A percentile compares a stretch with the other conserved stretches of the same genome.
phyloP scores from a whole-genome alignment of 2,888 invertebrate species.

The Nymphalis urticae region DNA sequence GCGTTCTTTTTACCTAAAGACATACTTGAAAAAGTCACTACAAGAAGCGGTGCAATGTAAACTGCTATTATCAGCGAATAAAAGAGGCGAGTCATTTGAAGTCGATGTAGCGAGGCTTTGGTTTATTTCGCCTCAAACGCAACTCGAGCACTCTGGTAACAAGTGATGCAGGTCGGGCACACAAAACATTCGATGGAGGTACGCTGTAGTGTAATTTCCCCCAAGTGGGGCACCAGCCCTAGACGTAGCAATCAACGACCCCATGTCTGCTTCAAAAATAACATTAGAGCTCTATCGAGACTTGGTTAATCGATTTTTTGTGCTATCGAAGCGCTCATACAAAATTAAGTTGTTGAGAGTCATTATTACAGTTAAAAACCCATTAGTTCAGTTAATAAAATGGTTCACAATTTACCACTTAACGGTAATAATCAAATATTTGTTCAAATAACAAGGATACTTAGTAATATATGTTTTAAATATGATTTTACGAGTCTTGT shows the following conservation, averaged over 20 bases:
- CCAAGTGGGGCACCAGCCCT: slow-evolving; percentile 61
- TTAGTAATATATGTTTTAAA: too few species aligned
- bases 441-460: too few species aligned
- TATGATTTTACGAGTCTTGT: too few species aligned
- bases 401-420: too few species aligned
- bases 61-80: slow-evolving; percentile 33
- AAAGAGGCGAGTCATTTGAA: slow-evolving; percentile 48
- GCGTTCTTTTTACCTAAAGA: slow-evolving; percentile 8
- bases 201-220: slow-evolving; percentile 68
- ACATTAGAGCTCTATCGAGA: slow-evolving; percentile 40
- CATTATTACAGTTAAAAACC: slow-evolving; percentile 15
- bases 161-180: slow-evolving; percentile 43
- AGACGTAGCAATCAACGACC: slow-evolving; percentile 43
- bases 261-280: slow-evolving; percentile 43
- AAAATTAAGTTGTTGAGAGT: slow-evolving; percentile 17
- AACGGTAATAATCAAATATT: too few species aligned
- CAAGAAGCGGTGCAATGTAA: slow-evolving; percentile 19
- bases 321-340: slow-evolving; percentile 10
- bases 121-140: slow-evolving; percentile 40
- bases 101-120: slow-evolving; percentile 38
- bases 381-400: background rate
- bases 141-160: slow-evolving; percentile 36
- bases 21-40: slow-evolving; percentile 9
- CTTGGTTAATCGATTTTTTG: slow-evolving; percentile 16
- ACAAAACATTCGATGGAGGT: slow-evolving; percentile 47